Evolutionary conservation across 1,140 invertebrate genomes (phyloP), one percentile per base, ranked within the genome.

Genomic region (Zaprionus camerounensis): DNA sequence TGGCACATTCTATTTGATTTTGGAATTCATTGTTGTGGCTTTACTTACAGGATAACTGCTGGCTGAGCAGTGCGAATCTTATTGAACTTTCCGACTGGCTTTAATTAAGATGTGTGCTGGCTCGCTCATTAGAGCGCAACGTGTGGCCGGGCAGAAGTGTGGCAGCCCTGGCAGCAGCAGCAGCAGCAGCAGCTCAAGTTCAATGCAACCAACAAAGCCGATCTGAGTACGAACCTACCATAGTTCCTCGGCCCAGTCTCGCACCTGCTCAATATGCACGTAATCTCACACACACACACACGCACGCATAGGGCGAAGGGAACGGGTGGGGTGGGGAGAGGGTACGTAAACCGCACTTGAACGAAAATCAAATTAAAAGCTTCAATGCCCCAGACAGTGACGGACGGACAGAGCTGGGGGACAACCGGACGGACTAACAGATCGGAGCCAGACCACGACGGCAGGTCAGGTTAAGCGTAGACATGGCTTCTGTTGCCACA

Each of bases 351-450:
- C 84, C 85, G 83, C 84, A 88, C 84, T 88, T 90, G 84, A 88
- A 90, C 81, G 84, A 88, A 88, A 88, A 90, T 88, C 84, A 88
- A 88, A 88, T 88, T 88, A 88, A 88, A 88, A 88, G 85, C 84
- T 87, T 87, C 84, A 87, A 88, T 90, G 84, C 73, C 55, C 56
- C 68, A 76, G 73, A 82, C 84, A 81, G 68, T 78, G 84, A 82
- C 55, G 73, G 46, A 51, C 22, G 73, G 73, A 66, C 46, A 44
- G 58, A 57, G 61, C 15, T 12, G 31, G 69, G 11, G 17, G 9
- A n/a, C 20, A 24, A 11, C 5, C 11, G 46, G 46, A 51, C 46
- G 15, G 41, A 17, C n/a, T 12, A 12, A 51, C 46, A 20, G 46
- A 51, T 51, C 22, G 46, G 57, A 65, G 59, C 24, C 26, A 49